phyloP scores from a whole-genome alignment of 1,140 invertebrate genomes.

The Dendrolimus kikuchii region DNA sequence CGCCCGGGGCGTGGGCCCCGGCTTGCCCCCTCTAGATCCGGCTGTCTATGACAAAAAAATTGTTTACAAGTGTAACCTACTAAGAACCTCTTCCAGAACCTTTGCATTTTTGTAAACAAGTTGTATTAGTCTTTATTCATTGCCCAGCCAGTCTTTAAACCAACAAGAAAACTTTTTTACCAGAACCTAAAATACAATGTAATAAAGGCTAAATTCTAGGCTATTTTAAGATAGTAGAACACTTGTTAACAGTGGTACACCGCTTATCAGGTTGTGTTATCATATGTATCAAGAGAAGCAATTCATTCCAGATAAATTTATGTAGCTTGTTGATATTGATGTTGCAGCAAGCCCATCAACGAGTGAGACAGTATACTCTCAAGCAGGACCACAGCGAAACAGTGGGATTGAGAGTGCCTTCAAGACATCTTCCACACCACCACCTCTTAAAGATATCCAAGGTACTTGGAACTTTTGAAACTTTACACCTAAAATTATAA shows the following conservation, averaged over 20 bases:
- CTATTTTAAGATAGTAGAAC: constrained; percentile 13
- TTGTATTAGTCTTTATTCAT: too few species aligned
- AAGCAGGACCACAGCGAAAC: constrained; percentile 33
- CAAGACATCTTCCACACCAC: constrained; percentile 36
- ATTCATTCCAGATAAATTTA: constrained; percentile 45
- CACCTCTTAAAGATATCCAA: constrained; percentile 48
- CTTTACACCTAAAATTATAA: constrained; percentile 1
- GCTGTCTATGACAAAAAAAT: too few species aligned
- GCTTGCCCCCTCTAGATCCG: too few species aligned
- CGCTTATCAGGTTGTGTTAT: constrained; percentile 51
- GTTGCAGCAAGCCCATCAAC: constrained; percentile 49
- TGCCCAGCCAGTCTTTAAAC: too few species aligned
- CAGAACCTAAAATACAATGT: constrained; percentile 1
- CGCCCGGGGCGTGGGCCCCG: too few species aligned
- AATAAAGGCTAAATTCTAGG: neutral
- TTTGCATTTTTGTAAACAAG: too few species aligned
- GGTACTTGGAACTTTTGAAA: constrained; percentile 22
- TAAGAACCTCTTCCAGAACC: too few species aligned
- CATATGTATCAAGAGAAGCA: constrained; percentile 42
- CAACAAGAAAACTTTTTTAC: neutral
- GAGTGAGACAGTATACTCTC: constrained; percentile 25
- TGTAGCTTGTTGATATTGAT: constrained; percentile 20
- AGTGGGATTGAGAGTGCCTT: constrained; percentile 22
- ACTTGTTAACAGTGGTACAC: constrained; percentile 20
- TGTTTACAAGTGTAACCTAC: too few species aligned